Conservation (phyloP, 2,797 vertebrate genomes). For the Microctenopoma steveboyesi region DNA sequence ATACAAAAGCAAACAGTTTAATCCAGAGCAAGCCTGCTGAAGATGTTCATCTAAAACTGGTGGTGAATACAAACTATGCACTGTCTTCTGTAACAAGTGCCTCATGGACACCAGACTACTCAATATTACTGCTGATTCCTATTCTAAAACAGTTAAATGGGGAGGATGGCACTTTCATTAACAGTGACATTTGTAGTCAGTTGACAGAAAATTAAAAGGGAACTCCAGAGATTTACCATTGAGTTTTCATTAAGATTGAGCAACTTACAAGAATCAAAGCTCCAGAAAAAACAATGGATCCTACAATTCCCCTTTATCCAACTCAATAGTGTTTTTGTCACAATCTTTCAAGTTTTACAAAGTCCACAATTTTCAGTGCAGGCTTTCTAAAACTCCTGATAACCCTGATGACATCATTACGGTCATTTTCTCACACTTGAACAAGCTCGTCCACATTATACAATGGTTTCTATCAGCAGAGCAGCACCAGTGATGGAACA, state of each 20-base stretch:
- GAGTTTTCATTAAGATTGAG: not conserved
- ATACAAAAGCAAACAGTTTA: constrained; percentile 1
- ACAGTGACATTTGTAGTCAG: not conserved
- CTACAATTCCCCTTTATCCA: constrained; percentile 8
- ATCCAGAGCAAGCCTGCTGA: not conserved
- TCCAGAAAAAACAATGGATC: not conserved
- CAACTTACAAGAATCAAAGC: not conserved
- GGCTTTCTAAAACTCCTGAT: not conserved
- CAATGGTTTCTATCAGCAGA: not conserved
- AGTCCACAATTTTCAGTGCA: not conserved
- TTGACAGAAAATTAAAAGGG: not conserved
- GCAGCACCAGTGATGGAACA: not conserved
- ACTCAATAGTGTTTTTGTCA: not conserved
- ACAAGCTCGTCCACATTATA: not conserved
- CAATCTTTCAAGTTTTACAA: not conserved
- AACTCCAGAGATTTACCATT: not conserved
- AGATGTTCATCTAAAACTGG: constrained; percentile 8
- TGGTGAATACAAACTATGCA: not conserved
- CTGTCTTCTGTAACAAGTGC: not conserved
- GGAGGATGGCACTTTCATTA: not conserved
- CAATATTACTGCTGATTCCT: not conserved
- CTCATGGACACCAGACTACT: not conserved
- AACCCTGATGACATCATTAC: not conserved
- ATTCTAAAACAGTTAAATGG: not conserved
- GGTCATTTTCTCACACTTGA: not conserved